Conservation (phyloP, 2,797 vertebrate species). For the Novumbra hubbsi region DNA sequence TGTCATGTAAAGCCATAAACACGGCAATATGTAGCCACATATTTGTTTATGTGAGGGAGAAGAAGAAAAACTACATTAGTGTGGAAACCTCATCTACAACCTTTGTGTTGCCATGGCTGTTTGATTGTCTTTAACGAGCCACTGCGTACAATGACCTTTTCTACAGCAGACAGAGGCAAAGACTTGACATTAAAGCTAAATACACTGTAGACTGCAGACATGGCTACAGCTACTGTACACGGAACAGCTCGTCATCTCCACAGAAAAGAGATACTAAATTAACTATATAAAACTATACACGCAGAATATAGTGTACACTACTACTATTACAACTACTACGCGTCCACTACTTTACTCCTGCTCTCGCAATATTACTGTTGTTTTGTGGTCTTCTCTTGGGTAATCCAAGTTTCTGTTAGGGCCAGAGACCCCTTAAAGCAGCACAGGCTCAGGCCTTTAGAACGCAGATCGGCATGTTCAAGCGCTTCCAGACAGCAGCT, state of each 20-base stretch:
- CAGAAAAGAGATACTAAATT: background rate
- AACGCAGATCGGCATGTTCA: too few relatives aligned
- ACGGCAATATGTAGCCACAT: constrained; percentile 24
- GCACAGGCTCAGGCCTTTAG: too few relatives aligned
- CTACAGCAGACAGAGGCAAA: background rate
- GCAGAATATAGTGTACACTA: constrained; percentile 3
- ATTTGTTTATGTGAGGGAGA: constrained; percentile 23
- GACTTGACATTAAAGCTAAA: background rate
- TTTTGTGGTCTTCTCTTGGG: too few relatives aligned
- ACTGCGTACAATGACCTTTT: background rate
- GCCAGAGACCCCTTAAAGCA: too few relatives aligned
- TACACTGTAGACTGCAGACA: constrained; percentile 6
- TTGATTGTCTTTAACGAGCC: constrained; percentile 3
- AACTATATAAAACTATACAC: background rate
- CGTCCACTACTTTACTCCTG: background rate
- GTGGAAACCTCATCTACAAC: constrained; percentile 2
- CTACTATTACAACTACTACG: background rate
- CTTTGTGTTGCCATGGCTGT: constrained; percentile 3
- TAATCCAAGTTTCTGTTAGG: too few relatives aligned
- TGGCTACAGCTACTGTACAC: too few relatives aligned
- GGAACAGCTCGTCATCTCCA: background rate
- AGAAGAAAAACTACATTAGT: background rate
- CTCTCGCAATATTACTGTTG: too few relatives aligned
- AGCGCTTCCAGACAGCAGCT: too few relatives aligned
- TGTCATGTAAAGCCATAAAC: constrained; percentile 30